These are phyloP conservation scores for Misgurnus mizolepis DNA, from an alignment of 2,113 vertebrate genomes.

Conservation along the genomic window DNA sequence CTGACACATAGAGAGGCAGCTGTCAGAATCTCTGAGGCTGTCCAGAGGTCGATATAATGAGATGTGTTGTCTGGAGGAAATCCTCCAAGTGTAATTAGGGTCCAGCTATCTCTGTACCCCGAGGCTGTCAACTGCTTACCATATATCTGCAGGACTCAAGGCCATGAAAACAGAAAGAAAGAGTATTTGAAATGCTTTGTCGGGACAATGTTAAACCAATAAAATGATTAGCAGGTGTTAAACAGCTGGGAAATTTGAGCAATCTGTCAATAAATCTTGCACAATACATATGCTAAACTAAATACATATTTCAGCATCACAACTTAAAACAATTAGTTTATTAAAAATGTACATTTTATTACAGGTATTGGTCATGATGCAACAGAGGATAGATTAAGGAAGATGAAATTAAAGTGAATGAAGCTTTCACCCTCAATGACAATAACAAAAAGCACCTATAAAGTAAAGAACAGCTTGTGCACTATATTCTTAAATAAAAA, in stretches of 20 bases:
- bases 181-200: slow-evolving; percentile 37
- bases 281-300: no score
- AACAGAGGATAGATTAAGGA: no score
- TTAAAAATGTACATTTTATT: no score
- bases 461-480: no score
- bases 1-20: slow-evolving; percentile 48
- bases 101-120: slow-evolving; percentile 38
- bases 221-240: slow-evolving; percentile 26
- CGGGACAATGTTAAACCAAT: slow-evolving; percentile 33
- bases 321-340: no score
- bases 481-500: no score
- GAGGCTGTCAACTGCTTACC: slow-evolving; percentile 30
- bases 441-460: no score
- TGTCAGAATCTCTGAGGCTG: slow-evolving; percentile 35
- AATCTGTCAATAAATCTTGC: no score
- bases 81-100: slow-evolving; percentile 46
- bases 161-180: slow-evolving; percentile 14
- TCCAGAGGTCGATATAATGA: slow-evolving; percentile 50
- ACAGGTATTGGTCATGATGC: no score
- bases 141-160: slow-evolving; percentile 46
- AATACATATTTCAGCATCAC: no score
- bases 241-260: slow-evolving; percentile 29
- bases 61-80: slow-evolving; percentile 42
- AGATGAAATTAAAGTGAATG: no score
- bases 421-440: no score